These are phyloP conservation scores for Drosophila jambulina DNA, from an alignment of 1,140 invertebrate species.

Conservation along the genomic window DNA sequence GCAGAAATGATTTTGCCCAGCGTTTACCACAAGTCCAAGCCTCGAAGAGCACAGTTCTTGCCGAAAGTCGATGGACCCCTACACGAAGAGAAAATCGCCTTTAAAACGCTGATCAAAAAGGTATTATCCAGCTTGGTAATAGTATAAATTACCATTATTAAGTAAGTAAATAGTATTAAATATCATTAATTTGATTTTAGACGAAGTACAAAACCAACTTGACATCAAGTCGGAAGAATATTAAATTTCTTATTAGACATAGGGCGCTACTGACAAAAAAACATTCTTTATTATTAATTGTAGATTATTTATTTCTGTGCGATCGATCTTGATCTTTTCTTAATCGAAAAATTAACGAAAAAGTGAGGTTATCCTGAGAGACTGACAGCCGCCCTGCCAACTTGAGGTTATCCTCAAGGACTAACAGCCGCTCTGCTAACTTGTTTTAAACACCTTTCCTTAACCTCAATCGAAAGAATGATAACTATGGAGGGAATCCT, in stretches of 20 bases:
- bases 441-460: not conserved
- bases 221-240: no score
- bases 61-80: slow-evolving; percentile 2
- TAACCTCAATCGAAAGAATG: no score
- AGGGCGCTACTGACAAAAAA: no score
- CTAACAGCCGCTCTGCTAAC: not conserved
- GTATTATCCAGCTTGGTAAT: not conserved
- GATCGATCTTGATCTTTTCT: not conserved
- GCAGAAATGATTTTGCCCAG: slow-evolving; percentile 57
- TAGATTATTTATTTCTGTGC: not conserved
- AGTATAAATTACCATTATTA: not conserved
- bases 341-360: not conserved
- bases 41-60: slow-evolving; percentile 18
- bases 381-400: not conserved
- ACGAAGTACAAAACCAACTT: no score
- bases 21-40: slow-evolving; percentile 36
- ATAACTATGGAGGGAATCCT: not conserved
- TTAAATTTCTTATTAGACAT: no score
- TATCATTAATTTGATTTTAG: not conserved
- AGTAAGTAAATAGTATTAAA: not conserved
- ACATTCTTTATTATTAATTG: not conserved
- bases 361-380: not conserved
- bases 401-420: not conserved
- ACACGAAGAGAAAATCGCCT: not conserved
- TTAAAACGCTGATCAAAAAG: not conserved